Conservation (phyloP, 35 echinoderm and acorn worm genomes). For the Ptychodera flava region DNA sequence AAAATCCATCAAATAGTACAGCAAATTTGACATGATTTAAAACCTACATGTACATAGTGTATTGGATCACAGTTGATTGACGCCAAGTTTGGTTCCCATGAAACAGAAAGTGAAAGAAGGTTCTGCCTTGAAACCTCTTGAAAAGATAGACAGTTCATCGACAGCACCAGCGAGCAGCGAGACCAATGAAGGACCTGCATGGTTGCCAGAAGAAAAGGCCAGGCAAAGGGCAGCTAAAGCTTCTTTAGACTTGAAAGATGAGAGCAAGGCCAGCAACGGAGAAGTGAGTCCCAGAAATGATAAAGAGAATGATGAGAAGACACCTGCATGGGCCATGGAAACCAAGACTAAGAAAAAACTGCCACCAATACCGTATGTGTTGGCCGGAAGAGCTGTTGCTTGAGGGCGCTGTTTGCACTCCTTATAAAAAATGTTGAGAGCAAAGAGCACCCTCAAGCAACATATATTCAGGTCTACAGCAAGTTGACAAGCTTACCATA, state of each 20-base stretch:
- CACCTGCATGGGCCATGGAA: not conserved
- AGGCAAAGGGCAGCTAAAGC: not conserved
- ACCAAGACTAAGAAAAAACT: not conserved
- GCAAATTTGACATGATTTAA: no score
- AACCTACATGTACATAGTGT: no score
- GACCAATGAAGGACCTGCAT: not conserved
- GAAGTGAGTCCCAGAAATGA: not conserved
- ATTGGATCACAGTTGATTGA: no score
- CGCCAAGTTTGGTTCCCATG: not conserved
- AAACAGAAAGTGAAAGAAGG: not conserved
- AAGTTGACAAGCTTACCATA: no score
- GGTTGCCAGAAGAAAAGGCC: not conserved
- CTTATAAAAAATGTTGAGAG: no score
- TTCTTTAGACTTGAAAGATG: not conserved
- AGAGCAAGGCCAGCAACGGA: not conserved
- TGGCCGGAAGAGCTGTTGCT: no score
- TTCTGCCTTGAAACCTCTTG: not conserved
- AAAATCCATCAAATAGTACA: no score
- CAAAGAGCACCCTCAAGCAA: no score
- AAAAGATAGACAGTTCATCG: not conserved
- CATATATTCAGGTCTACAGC: no score
- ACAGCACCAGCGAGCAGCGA: not conserved
- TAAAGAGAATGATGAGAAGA: not conserved
- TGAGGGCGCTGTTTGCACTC: no score
- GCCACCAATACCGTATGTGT: not conserved